These are phyloP conservation scores for Galago senegalensis DNA, from an alignment of 2,797 vertebrate genomes.

Conservation along the genomic window DNA sequence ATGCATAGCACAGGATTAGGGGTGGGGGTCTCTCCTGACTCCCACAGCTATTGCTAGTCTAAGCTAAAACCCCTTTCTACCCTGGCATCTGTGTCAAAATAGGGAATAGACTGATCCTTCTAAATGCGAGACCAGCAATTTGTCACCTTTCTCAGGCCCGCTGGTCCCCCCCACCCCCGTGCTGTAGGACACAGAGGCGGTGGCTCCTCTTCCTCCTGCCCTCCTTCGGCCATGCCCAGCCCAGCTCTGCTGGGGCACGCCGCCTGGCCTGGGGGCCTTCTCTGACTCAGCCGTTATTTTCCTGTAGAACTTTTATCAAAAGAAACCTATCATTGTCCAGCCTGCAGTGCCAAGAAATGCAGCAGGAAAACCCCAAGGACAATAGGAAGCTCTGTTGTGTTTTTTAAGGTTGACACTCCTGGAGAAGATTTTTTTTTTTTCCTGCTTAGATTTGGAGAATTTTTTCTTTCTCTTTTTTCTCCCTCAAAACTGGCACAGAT, in stretches of 20 bases:
- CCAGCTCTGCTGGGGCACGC: constrained; percentile 69
- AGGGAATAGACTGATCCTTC: constrained; percentile 37
- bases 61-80: constrained; percentile 59
- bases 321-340: constrained; percentile 77
- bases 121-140: not conserved
- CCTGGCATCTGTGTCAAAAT: constrained; percentile 18
- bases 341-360: constrained; percentile 71
- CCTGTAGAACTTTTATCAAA: constrained; percentile 79
- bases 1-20: not conserved
- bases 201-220: not conserved
- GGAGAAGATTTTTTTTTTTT: constrained; percentile 14
- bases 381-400: constrained; percentile 64
- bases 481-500: constrained; percentile 33
- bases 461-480: not conserved
- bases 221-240: constrained; percentile 30
- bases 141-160: constrained; percentile 25
- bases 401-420: constrained; percentile 68
- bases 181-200: constrained; percentile 58
- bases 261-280: constrained; percentile 34
- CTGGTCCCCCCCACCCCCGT: not conserved
- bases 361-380: constrained; percentile 76
- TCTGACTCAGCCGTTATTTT: constrained; percentile 81
- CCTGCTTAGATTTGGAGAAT: constrained; percentile 39
- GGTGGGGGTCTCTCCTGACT: constrained; percentile 59
- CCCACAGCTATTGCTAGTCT: constrained; percentile 20